Evolutionary conservation across 2,113 vertebrate species (phyloP).

Genomic region (Nothoprocta perdicaria): DNA sequence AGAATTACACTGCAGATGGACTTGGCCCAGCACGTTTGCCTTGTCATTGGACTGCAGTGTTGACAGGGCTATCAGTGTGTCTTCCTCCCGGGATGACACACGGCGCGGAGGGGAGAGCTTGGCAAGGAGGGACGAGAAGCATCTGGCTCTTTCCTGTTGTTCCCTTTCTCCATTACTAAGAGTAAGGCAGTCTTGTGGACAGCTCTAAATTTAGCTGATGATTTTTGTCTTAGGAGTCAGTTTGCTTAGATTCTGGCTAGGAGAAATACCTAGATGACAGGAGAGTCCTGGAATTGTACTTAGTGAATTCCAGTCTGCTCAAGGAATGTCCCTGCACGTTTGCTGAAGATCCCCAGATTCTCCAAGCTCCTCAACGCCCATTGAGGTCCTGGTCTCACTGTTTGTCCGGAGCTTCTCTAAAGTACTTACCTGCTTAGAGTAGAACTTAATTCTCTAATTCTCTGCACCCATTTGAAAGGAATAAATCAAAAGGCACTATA

Average conservation of each 20-base stretch:
- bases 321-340: background rate
- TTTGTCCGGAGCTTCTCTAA: background rate
- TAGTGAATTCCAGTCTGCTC: background rate
- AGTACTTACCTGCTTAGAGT: background rate
- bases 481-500: background rate
- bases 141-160: constrained; percentile 53
- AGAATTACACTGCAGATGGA: background rate
- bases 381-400: background rate
- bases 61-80: constrained; percentile 49
- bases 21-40: background rate
- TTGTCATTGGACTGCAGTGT: background rate
- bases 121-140: constrained; percentile 1
- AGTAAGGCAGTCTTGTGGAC: background rate
- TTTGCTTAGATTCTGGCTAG: constrained; percentile 14
- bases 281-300: background rate
- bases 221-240: background rate
- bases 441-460: background rate
- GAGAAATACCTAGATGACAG: background rate
- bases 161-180: background rate
- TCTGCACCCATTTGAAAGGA: background rate
- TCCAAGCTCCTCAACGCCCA: background rate
- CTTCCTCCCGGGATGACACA: constrained; percentile 24
- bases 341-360: background rate
- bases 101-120: constrained; percentile 1
- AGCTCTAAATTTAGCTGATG: constrained; percentile 35